phyloP scores from a whole-genome alignment of 2,113 vertebrate species.

The Charina bottae region DNA sequence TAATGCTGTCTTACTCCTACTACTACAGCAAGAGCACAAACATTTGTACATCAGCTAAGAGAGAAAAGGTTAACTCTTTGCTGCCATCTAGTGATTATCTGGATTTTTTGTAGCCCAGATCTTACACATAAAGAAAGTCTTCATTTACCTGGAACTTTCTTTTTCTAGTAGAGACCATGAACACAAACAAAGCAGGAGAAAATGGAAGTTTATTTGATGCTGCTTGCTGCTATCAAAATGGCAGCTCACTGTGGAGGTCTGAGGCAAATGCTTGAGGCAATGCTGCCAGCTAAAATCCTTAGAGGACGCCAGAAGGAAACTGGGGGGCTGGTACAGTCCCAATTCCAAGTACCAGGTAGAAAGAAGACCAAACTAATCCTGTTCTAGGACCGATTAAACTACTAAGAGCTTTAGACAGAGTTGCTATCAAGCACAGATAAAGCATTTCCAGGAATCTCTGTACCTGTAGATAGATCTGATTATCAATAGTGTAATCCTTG shows the following conservation, averaged over 20 bases:
- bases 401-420: not conserved
- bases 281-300: not conserved
- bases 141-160: not conserved
- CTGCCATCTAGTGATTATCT: not conserved
- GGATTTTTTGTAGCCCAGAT: not conserved
- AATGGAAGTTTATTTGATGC: not conserved
- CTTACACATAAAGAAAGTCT: not conserved
- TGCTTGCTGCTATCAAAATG: not conserved
- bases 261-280: not conserved
- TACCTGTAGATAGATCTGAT: not conserved
- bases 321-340: not conserved
- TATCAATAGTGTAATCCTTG: not conserved
- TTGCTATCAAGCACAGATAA: not conserved
- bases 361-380: not conserved
- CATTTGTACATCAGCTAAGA: not conserved
- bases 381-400: not conserved
- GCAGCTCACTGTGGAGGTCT: not conserved
- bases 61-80: not conserved
- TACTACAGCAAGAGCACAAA: not conserved
- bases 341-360: not conserved
- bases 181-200: not conserved
- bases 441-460: not conserved
- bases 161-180: not conserved
- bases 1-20: not conserved
- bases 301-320: not conserved